A percentile compares a stretch with the other conserved stretches of the same genome.
Conservation (phyloP, 2,797 vertebrate genomes). For the Adelosebastes latens region DNA sequence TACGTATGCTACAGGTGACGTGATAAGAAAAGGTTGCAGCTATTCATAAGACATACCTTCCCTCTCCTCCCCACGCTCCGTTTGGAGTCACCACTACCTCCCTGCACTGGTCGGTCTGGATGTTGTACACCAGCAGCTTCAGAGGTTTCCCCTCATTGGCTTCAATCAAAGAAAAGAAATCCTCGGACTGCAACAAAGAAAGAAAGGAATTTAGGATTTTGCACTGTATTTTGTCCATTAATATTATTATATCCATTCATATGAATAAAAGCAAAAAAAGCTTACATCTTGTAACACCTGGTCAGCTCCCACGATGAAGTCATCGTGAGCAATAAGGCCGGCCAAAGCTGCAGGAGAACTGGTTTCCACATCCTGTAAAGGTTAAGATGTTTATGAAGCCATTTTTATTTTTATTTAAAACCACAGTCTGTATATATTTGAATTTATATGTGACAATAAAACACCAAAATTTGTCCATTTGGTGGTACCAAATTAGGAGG, state of each 20-base stretch:
- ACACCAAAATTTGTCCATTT: background rate
- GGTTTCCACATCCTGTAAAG: constrained; percentile 87
- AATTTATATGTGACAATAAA: background rate
- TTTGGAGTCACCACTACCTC: constrained; percentile 95
- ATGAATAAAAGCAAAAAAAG: background rate
- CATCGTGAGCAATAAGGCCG: constrained; percentile 86
- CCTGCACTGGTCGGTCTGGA: constrained; percentile 87
- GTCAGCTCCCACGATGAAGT: constrained; percentile 94
- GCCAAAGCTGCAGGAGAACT: constrained; percentile 91
- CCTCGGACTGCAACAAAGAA: constrained; percentile 86
- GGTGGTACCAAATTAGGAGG: too few species aligned
- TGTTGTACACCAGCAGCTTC: constrained; percentile 95
- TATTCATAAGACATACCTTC: constrained; percentile 83
- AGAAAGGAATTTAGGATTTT: background rate
- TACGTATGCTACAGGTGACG: background rate
- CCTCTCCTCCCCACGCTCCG: constrained; percentile 96
- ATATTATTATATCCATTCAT: background rate
- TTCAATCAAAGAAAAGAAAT: constrained; percentile 95
- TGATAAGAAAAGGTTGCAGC: background rate
- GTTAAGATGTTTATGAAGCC: background rate
- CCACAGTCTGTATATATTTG: accelerated
- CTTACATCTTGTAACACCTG: constrained; percentile 95
- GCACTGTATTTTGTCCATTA: background rate
- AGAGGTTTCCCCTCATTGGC: constrained; percentile 91
- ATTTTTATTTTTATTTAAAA: background rate